Conservation (phyloP, 2,888 invertebrate species). For the Lithophane leautieri region DNA sequence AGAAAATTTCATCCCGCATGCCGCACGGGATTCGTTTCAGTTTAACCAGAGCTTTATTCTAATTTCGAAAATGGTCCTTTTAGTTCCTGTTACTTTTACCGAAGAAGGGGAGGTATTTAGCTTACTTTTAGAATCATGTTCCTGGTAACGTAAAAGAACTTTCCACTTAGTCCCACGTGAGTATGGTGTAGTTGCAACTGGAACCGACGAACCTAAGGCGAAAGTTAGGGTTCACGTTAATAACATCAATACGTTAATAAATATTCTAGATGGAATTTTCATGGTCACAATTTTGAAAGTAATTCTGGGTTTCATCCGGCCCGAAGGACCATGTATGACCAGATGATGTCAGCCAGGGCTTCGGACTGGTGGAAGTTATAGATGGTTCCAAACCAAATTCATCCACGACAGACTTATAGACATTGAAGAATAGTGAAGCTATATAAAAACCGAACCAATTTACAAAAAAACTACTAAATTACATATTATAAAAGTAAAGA, state of each 20-base stretch:
- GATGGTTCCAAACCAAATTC: not conserved
- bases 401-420: not conserved
- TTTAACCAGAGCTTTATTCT: too few relatives aligned
- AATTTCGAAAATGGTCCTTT: too few relatives aligned
- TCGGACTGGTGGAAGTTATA: too few relatives aligned
- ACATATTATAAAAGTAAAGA: too few relatives aligned
- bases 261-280: not conserved
- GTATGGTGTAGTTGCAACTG: constrained; percentile 72
- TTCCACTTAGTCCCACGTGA: constrained; percentile 69
- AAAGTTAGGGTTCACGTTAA: not conserved
- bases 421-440: not conserved
- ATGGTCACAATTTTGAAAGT: not conserved
- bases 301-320: not conserved
- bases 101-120: not conserved
- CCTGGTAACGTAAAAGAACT: constrained; percentile 71
- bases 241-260: too few relatives aligned
- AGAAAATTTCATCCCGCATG: too few relatives aligned
- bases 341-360: not conserved
- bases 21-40: too few relatives aligned
- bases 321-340: not conserved
- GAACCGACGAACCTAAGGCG: constrained; percentile 70
- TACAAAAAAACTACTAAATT: not conserved
- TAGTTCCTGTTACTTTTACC: too few relatives aligned
- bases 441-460: not conserved
- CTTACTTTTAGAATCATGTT: constrained; percentile 71